These are phyloP conservation scores for Lycophotia porphyrea DNA, from an alignment of 2,888 invertebrate species.

Conservation along the genomic window DNA sequence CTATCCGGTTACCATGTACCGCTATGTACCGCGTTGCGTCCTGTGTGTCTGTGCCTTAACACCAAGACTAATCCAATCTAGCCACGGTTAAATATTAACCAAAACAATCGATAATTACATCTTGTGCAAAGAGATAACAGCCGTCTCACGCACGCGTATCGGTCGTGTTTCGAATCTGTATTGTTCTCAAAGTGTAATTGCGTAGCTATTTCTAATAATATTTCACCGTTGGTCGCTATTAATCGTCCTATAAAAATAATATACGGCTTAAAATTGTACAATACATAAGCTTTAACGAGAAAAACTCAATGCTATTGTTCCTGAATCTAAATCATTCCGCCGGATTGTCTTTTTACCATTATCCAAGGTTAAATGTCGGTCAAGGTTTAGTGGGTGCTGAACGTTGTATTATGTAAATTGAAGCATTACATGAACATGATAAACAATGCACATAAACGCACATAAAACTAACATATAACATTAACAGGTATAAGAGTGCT, in stretches of 20 bases:
- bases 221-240: conserved; percentile 22
- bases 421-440: conserved; percentile 34
- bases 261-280: background rate
- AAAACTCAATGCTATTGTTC: conserved; percentile 25
- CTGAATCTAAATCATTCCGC: conserved; percentile 28
- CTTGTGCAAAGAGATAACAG: conserved; percentile 66
- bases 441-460: conserved; percentile 41
- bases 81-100: conserved; percentile 67
- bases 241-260: conserved; percentile 15
- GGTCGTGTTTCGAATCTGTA: conserved; percentile 57
- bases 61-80: conserved; percentile 66
- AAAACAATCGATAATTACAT: conserved; percentile 71
- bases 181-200: conserved; percentile 49
- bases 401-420: conserved; percentile 40
- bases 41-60: conserved; percentile 55
- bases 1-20: conserved; percentile 72
- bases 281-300: conserved; percentile 30
- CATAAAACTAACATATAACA: conserved; percentile 22
- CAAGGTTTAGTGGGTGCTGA: conserved; percentile 37
- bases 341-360: conserved; percentile 37
- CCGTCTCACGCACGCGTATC: conserved; percentile 58
- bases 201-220: conserved; percentile 49
- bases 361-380: conserved; percentile 47
- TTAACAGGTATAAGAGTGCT: conserved; percentile 26
- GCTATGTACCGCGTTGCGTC: conserved; percentile 66